Evolutionary conservation across 2,113 vertebrate genomes (phyloP).

Genomic region (Perca schrenkii): DNA sequence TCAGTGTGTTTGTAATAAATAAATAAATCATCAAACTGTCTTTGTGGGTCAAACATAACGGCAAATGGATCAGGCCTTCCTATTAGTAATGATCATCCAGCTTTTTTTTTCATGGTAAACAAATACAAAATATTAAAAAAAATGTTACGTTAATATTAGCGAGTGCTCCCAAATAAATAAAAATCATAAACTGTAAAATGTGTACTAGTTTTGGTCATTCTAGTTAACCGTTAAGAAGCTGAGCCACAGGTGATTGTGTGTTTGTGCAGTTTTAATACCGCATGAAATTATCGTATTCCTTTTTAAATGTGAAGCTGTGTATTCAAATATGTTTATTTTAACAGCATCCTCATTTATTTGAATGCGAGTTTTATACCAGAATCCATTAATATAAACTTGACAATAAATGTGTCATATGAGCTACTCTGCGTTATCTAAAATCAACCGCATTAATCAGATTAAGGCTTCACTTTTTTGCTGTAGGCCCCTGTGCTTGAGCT

Average conservation of each 20-base stretch:
- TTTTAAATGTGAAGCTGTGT: not conserved
- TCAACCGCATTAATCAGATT: conserved; percentile 2
- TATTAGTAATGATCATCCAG: not conserved
- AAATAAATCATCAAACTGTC: not conserved
- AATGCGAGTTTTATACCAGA: not conserved
- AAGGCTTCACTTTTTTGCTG: not conserved
- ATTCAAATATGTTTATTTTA: not conserved
- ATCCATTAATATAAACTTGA: not conserved
- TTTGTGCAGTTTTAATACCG: conserved; percentile 1
- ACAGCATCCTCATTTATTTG: not conserved
- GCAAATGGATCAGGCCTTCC: not conserved
- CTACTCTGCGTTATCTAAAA: not conserved
- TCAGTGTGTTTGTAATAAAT: not conserved
- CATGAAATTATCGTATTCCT: not conserved
- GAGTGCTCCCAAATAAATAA: not conserved
- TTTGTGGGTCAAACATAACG: not conserved
- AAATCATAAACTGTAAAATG: not conserved
- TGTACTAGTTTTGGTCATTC: not conserved
- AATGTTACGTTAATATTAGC: not conserved
- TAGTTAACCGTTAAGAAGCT: not conserved
- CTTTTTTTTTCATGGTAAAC: not conserved
- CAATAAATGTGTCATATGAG: not conserved
- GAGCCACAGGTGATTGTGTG: conserved; percentile 65
- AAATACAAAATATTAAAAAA: not conserved
- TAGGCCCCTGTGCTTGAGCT: conserved; percentile 30